Conservation (phyloP, 2,888 invertebrate species). For the Drosophila gaucha region DNA sequence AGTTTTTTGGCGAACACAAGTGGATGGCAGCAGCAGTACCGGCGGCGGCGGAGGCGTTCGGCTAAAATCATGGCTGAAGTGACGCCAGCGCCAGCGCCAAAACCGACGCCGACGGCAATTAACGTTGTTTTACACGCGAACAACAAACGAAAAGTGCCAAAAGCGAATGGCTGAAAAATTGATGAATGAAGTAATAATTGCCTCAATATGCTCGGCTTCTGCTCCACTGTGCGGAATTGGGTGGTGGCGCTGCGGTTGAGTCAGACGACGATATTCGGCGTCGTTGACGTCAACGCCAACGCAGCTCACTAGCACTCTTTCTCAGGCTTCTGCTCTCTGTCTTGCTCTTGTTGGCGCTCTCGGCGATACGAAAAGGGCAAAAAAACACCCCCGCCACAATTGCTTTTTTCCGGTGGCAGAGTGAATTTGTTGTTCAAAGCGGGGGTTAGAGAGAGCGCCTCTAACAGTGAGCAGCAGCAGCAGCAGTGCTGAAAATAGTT, state of each 20-base stretch:
- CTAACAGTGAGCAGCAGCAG: conserved; percentile 12
- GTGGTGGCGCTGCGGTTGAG: conserved; percentile 66
- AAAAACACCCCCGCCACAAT: conserved; percentile 65
- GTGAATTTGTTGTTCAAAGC: conserved; percentile 22
- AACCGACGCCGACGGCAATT: conserved; percentile 29
- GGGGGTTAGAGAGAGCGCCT: conserved; percentile 34
- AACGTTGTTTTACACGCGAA: conserved; percentile 35
- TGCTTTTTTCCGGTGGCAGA: conserved; percentile 51
- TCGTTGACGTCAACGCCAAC: conserved; percentile 59
- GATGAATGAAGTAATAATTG: conserved; percentile 71
- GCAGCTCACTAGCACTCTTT: conserved; percentile 28
- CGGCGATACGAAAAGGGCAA: conserved; percentile 27
- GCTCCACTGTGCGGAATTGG: conserved; percentile 72
- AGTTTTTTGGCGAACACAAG: conserved; percentile 33
- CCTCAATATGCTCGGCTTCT: conserved; percentile 41
- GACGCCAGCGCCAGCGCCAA: conserved; percentile 16
- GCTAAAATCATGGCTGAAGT: conserved; percentile 28
- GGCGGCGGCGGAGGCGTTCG: not conserved
- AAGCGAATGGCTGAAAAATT: conserved; percentile 41
- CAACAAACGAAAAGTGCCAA: conserved; percentile 28
- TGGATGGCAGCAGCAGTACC: not conserved
- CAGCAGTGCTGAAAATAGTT: conserved; percentile 35
- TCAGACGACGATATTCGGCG: conserved; percentile 36
- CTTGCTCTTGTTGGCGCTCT: conserved; percentile 21
- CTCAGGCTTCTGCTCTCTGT: conserved; percentile 5